Evolutionary conservation across 2,113 vertebrate genomes (phyloP), one percentile per base, ranked within the genome.

Genomic region (Hyaena hyaena): DNA sequence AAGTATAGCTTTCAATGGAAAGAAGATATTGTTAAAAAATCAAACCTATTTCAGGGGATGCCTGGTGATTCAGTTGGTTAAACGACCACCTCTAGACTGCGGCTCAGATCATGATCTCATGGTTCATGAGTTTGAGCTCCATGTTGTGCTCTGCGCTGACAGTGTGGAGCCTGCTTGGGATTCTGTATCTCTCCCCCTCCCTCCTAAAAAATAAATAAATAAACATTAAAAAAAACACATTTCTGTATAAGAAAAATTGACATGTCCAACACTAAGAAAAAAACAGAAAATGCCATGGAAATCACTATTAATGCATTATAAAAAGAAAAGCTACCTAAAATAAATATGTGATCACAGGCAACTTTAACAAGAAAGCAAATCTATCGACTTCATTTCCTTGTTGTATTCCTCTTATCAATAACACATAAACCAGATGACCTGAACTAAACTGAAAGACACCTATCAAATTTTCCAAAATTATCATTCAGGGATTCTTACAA

Each of bases 301-400:
- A 21, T 68, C 23, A 17, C 10, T 58, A 39, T 95, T 76, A 84
- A 17, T 76, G 7, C 3, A 69, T 45, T 28, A 43, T 81, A 61
- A 83, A 33, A 86, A 50, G 17, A 93, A 68, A 95, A 79, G 14
- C 50, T 81, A 10, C 1, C 4, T 95, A 33, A 68, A 84, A 24
- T 35, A 97, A 85, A 9, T 55, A 1, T 5, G 3, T 50, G 73
- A 90, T 90, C 21, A 19, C 74, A 63, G 33, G 28, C 28, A 39
- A 71, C 73, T 91, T 95, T 88, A 61, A 97, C 48, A 26, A 33
- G 0, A 1, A 2, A 90, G 76, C 0, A 66, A 24, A 87, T 63
- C 14, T 85, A 95, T 96, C 61, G 0, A 71, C 89, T 80, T 73
- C 7, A 55, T 92, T 92, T 95, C 76, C 71, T 65, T 96, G 12